phyloP scores from a whole-genome alignment of 1,140 invertebrate species.

The Andricus grossulariae region DNA sequence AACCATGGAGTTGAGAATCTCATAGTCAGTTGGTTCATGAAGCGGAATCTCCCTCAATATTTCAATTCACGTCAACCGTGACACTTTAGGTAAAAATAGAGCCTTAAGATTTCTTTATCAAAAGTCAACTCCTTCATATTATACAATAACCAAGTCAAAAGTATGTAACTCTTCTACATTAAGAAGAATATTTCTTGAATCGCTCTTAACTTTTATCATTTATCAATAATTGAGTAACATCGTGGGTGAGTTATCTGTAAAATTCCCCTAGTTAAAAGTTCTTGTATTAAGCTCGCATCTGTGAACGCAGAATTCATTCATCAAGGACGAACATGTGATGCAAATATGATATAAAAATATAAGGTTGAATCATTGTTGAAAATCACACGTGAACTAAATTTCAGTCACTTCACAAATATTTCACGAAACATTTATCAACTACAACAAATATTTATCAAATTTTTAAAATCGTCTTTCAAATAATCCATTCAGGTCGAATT shows the following conservation, averaged over 20 bases:
- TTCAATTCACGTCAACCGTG: neutral
- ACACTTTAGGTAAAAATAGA: neutral
- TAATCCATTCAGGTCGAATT: neutral
- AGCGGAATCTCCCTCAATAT: neutral
- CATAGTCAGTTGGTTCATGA: neutral
- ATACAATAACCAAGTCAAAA: neutral
- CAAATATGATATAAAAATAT: slow-evolving; percentile 5
- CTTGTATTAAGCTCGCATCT: slow-evolving; percentile 20
- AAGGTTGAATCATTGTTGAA: neutral
- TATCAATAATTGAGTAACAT: neutral
- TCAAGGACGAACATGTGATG: slow-evolving; percentile 3
- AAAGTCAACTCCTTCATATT: no score
- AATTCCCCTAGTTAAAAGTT: slow-evolving; percentile 5
- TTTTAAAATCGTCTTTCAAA: neutral
- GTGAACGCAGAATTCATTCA: slow-evolving; percentile 18
- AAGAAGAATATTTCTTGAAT: neutral
- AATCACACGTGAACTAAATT: slow-evolving; percentile 17
- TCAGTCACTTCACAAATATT: neutral
- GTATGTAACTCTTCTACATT: neutral
- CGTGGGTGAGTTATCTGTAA: slow-evolving; percentile 20
- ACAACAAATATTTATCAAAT: neutral
- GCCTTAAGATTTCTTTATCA: no score
- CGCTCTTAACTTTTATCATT: neutral
- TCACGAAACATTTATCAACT: neutral
- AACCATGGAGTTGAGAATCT: slow-evolving; percentile 28